phyloP scores from a whole-genome alignment of 2,888 invertebrate species.

The Trichacis sp. region DNA sequence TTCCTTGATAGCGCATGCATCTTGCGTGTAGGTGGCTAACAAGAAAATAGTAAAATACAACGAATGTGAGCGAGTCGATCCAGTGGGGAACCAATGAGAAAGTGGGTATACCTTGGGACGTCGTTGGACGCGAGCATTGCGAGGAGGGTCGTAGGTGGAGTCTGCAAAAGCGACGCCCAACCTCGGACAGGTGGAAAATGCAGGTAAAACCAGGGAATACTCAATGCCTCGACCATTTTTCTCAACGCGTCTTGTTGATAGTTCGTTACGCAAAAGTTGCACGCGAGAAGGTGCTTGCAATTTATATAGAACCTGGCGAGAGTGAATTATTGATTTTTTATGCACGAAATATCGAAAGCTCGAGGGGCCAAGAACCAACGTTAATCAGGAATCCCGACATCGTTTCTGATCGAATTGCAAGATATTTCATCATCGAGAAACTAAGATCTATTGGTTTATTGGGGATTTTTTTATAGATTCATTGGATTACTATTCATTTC shows the following conservation, averaged over 20 bases:
- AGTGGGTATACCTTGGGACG: constrained; percentile 56
- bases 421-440: no score
- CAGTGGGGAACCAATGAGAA: constrained; percentile 62
- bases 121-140: constrained; percentile 62
- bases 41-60: constrained; percentile 66
- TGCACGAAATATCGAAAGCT: no score
- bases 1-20: constrained; percentile 38
- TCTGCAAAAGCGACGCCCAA: constrained; percentile 62
- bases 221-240: constrained; percentile 4
- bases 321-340: no score
- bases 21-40: constrained; percentile 42
- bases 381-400: no score
- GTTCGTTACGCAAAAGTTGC: background rate
- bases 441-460: no score
- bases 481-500: no score
- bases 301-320: background rate
- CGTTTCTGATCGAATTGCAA: no score
- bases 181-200: constrained; percentile 65
- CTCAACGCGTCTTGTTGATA: background rate
- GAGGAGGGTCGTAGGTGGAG: constrained; percentile 67
- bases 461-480: no score
- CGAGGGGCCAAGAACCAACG: no score
- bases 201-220: constrained; percentile 54
- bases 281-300: background rate
- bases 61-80: constrained; percentile 51